phyloP scores from a whole-genome alignment of 2,797 vertebrate species.

The Pipistrellus pipistrellus region DNA sequence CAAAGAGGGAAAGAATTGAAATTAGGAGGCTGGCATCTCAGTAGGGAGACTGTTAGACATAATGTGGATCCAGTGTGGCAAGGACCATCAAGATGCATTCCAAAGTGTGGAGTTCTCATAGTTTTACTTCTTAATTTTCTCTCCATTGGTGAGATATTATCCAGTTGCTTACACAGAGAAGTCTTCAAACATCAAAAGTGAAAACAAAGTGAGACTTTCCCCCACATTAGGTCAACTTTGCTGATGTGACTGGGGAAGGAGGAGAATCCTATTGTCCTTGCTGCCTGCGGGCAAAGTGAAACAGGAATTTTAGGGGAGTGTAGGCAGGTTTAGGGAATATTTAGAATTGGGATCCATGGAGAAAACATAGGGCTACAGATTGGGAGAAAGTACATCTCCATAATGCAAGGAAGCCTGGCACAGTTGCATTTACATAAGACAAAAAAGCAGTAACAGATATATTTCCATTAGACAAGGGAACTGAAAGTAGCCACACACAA shows the following conservation, averaged over 20 bases:
- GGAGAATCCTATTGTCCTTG: neutral
- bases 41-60: neutral
- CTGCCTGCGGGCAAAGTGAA: neutral
- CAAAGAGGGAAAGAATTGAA: neutral
- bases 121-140: neutral
- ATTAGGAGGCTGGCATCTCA: neutral
- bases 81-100: neutral
- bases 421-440: no score
- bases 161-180: slow-evolving; percentile 6
- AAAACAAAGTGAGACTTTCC: neutral
- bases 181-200: neutral
- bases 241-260: neutral
- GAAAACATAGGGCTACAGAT: no score
- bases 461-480: no score
- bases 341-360: no score
- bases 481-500: no score
- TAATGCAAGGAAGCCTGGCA: no score
- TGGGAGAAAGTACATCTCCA: no score
- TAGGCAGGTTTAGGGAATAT: no score
- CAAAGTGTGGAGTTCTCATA: neutral
- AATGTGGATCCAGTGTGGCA: neutral
- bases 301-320: no score
- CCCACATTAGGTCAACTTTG: neutral
- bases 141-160: neutral
- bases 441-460: no score